A percentile compares a stretch with the other conserved stretches of the same genome.
Evolutionary conservation across 2,888 invertebrate species (phyloP).

Genomic region (Galerucella calmariensis): DNA sequence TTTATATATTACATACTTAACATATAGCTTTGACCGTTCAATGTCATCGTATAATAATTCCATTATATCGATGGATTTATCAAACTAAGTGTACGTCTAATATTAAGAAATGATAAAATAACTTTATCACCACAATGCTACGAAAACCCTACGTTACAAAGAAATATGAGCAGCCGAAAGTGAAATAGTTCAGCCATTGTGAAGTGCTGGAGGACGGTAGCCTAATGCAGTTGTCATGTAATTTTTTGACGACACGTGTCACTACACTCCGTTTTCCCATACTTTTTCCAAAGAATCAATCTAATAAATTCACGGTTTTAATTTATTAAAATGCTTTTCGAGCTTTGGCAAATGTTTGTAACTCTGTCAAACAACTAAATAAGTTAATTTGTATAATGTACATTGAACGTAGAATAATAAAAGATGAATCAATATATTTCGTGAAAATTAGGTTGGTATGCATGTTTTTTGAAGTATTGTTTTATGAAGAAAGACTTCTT

Average conservation of each 20-base stretch:
- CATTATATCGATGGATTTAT: not conserved
- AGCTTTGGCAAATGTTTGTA: conserved; percentile 23
- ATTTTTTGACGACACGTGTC: conserved; percentile 40
- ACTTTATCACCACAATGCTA: conserved; percentile 2
- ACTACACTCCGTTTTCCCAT: conserved; percentile 30
- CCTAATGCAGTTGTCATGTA: conserved; percentile 38
- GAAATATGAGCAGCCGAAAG: conserved; percentile 18
- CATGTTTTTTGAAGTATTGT: not conserved
- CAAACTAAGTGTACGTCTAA: not conserved
- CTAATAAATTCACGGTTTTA: conserved; percentile 31
- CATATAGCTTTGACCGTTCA: too few species aligned
- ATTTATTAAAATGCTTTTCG: conserved; percentile 33
- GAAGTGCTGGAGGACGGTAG: conserved; percentile 16
- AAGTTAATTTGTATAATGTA: conserved; percentile 28
- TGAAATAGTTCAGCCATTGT: conserved; percentile 28
- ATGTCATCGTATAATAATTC: too few species aligned
- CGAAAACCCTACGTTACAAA: conserved; percentile 14
- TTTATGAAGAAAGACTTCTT: not conserved
- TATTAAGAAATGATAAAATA: not conserved
- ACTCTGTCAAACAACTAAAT: conserved; percentile 22
- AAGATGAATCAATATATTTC: not conserved
- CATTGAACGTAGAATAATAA: not conserved
- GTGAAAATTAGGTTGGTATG: not conserved
- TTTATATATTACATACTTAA: too few species aligned
- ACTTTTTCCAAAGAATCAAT: conserved; percentile 31